Evolutionary conservation across 2,888 invertebrate genomes (phyloP).

Genomic region (Syritta pipiens): DNA sequence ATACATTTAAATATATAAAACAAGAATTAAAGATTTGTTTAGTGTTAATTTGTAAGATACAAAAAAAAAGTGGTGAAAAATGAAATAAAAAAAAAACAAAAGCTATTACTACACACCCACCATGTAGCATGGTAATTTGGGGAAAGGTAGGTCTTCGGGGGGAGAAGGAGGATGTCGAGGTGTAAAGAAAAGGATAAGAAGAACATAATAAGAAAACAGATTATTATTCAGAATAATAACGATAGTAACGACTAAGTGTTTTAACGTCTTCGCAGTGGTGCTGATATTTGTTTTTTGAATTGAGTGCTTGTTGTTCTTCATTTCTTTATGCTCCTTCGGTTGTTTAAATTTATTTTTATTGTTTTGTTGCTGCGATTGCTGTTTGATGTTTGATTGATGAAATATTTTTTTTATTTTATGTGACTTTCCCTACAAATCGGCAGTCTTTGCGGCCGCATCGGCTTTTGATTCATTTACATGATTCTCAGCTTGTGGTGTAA

Average conservation of each 20-base stretch:
- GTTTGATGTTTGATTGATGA: conserved; percentile 58
- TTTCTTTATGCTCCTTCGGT: conserved; percentile 23
- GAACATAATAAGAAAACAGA: conserved; percentile 18
- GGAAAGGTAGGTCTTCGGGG: not conserved
- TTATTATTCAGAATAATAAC: conserved; percentile 43
- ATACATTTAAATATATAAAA: conserved; percentile 11
- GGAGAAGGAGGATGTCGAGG: conserved; percentile 10
- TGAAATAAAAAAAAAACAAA: conserved; percentile 19
- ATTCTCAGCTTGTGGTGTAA: conserved; percentile 69
- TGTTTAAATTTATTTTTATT: conserved; percentile 28
- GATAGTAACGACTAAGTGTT: conserved; percentile 39
- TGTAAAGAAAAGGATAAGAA: conserved; percentile 14
- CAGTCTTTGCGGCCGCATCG: conserved; percentile 69
- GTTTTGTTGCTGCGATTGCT: conserved; percentile 58
- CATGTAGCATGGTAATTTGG: conserved; percentile 15
- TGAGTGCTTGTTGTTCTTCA: conserved; percentile 26
- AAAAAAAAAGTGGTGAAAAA: too few species aligned
- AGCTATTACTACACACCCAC: conserved; percentile 18
- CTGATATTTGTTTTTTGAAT: conserved; percentile 60
- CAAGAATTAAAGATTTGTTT: not conserved
- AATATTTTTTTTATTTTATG: conserved; percentile 46
- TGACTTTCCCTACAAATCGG: conserved; percentile 72
- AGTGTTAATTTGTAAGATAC: not conserved
- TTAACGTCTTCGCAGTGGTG: conserved; percentile 55
- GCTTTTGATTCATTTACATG: conserved; percentile 69